Conservation (phyloP, 1,140 invertebrate species). For the Cheumatopsyche charites region DNA sequence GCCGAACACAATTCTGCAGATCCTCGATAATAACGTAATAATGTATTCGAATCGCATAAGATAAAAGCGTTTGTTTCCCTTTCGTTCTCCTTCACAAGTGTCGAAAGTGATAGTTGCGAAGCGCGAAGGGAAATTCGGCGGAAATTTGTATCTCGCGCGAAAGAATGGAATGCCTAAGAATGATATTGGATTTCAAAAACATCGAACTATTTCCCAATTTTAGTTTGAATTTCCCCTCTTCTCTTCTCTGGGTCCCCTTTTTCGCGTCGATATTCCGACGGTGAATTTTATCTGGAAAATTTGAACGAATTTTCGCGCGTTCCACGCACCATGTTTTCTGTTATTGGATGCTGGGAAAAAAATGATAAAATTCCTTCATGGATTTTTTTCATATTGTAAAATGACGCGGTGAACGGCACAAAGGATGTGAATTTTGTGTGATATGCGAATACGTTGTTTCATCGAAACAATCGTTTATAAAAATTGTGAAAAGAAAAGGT, state of each 20-base stretch:
- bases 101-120: background rate
- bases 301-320: background rate
- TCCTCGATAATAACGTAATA: constrained; percentile 36
- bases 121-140: background rate
- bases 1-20: constrained; percentile 21
- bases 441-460: no score
- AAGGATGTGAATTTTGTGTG: no score
- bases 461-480: no score
- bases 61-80: constrained; percentile 34
- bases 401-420: no score
- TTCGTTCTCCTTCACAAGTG: constrained; percentile 29
- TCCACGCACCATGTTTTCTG: background rate
- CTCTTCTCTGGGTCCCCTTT: background rate
- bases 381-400: constrained; percentile 26
- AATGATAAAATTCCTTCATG: constrained; percentile 13
- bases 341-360: background rate
- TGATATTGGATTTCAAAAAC: constrained; percentile 46
- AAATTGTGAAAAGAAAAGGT: no score
- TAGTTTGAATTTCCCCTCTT: constrained; percentile 37
- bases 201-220: constrained; percentile 46
- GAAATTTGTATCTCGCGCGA: constrained; percentile 31
- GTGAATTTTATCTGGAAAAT: constrained; percentile 10
- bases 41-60: constrained; percentile 40
- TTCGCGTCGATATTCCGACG: constrained; percentile 9
- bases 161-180: constrained; percentile 36